Percentiles rank a stretch among this genome's conserved stretches.
These are phyloP conservation scores for Drosophila acutilabella DNA, from an alignment of 2,888 invertebrate species.

Conservation along the genomic window DNA sequence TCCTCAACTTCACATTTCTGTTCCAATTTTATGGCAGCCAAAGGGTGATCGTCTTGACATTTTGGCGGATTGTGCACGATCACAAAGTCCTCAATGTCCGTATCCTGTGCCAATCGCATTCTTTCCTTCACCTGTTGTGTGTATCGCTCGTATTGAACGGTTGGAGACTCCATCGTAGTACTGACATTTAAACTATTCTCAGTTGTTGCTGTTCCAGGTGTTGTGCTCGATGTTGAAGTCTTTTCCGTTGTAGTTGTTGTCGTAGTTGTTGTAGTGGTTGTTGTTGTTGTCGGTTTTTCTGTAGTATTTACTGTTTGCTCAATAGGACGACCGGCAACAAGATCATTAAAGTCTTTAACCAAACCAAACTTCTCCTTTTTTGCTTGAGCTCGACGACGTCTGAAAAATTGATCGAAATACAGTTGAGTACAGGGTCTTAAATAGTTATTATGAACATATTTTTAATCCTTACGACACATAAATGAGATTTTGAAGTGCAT, in stretches of 20 bases:
- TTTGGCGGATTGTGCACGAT: conserved; percentile 54
- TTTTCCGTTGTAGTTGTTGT: not conserved
- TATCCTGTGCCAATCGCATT: conserved; percentile 66
- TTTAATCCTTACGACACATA: conserved; percentile 76
- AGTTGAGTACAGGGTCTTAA: not conserved
- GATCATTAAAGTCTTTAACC: conserved; percentile 44
- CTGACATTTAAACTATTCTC: not conserved
- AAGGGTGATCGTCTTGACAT: conserved; percentile 54
- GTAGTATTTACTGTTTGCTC: not conserved
- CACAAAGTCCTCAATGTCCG: conserved; percentile 44
- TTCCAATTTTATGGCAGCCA: conserved; percentile 56
- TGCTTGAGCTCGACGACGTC: conserved; percentile 27
- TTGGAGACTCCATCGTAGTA: not conserved
- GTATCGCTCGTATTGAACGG: conserved; percentile 40
- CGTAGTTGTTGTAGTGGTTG: not conserved
- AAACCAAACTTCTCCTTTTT: conserved; percentile 54
- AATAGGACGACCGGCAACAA: conserved; percentile 14
- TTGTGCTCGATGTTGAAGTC: not conserved
- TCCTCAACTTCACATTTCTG: conserved; percentile 68
- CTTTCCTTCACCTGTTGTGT: conserved; percentile 36
- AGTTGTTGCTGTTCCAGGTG: not conserved
- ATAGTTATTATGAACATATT: not conserved
- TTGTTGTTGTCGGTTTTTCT: conserved; percentile 6
- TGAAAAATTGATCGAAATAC: not conserved
- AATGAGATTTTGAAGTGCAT: conserved; percentile 74